phyloP scores from a whole-genome alignment of 2,888 invertebrate species.

The Gryllus longicercus region DNA sequence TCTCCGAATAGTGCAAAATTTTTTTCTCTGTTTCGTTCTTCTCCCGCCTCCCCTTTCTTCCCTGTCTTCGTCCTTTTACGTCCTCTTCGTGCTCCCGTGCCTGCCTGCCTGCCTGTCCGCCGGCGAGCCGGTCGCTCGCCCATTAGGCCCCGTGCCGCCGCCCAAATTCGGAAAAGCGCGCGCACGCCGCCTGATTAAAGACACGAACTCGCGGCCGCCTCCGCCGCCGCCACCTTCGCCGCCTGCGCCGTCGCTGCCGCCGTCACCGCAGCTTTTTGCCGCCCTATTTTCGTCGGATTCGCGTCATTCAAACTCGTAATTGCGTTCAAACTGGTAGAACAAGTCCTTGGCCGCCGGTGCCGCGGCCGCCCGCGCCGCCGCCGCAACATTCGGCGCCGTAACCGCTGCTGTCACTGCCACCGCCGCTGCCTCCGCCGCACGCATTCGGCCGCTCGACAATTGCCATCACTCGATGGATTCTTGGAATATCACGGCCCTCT shows the following conservation, averaged over 20 bases:
- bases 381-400: too few species aligned
- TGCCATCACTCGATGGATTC: too few species aligned
- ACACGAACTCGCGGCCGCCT: neutral
- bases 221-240: neutral
- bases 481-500: too few species aligned
- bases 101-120: neutral
- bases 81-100: neutral
- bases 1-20: too few species aligned
- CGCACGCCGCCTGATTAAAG: neutral
- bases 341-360: neutral
- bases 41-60: neutral
- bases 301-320: conserved; percentile 8
- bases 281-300: conserved; percentile 8
- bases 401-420: too few species aligned
- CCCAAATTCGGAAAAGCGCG: neutral
- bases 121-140: neutral
- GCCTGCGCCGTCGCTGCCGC: too few species aligned
- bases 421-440: too few species aligned
- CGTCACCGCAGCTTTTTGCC: neutral
- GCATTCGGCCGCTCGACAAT: too few species aligned
- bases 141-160: neutral
- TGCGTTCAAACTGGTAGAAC: conserved; percentile 17
- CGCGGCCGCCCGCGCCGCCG: neutral
- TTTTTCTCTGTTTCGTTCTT: too few species aligned
- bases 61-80: neutral